Base-by-base conservation (phyloP, 2,797 vertebrate species). In the Cuniculus paca region DNA sequence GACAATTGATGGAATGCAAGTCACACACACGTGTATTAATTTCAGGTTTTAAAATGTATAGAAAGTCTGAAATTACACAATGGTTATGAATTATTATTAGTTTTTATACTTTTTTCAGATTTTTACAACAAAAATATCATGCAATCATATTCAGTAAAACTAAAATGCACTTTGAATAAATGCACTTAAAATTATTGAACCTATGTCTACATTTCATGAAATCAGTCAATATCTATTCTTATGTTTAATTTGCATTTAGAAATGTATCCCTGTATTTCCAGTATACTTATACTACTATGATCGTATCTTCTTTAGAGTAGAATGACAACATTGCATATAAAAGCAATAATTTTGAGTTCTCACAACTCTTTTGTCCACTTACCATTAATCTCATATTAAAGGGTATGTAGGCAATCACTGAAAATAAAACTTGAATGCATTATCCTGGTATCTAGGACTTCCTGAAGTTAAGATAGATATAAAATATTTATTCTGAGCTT, bases 201-300 rank as follows among this genome's bases (percentile, higher is more conserved):
- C 28, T 77, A 48, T 77, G 34, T 1, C 28, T 34, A 77, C 28
- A 6, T 45, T 48, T 75, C 74, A 88, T 52, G 36, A 87, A 77
- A 20, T 75, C 16, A n/a, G 50, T 17, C 4, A 39, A 78, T 65
- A 42, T 91, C 78, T 81, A 75, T 74, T 26, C 24, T 89, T 79
- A 72, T 42, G n/a, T 84, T 88, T 91, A 91, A 88, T 61, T 88
- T 88, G 6, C 91, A 48, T 48, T 81, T 91, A 88, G 85, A 58
- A 94, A 16, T 45, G 83, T 85, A 48, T 56, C 42, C 72, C 26
- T 13, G 11, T 52, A 84, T 91, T 91, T 75, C n/a, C n/a, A 87
- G 26, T 65, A 54, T 52, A 36, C 14, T 14, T 19, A 77, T 48
- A 77, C 19, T 56, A 52, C 24, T 91, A 79, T 68, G 19, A 86